Evolutionary conservation across 2,113 vertebrate genomes (phyloP).

Genomic region (Meleagris gallopavo): DNA sequence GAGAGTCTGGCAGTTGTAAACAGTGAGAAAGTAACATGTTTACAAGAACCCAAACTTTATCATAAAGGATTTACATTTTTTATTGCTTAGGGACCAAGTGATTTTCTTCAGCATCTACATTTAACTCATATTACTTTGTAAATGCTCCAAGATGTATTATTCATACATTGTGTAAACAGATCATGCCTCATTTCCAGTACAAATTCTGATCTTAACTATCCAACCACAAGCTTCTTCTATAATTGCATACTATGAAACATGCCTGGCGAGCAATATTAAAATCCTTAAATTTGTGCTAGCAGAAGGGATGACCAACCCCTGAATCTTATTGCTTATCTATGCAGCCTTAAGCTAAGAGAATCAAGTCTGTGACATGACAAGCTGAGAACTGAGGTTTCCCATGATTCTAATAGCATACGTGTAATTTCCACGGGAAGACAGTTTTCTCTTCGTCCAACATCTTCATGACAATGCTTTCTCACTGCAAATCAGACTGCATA

Average conservation of each 20-base stretch:
- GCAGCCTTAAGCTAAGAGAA: not conserved
- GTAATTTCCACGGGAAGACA: accelerated
- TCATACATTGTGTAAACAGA: not conserved
- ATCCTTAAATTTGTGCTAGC: not conserved
- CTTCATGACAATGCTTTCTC: not conserved
- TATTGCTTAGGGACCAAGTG: not conserved
- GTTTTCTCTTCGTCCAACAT: not conserved
- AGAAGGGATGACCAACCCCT: not conserved
- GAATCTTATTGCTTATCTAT: not conserved
- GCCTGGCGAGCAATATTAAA: not conserved
- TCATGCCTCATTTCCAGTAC: not conserved
- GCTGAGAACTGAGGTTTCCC: not conserved
- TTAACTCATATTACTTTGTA: not conserved
- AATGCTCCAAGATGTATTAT: not conserved
- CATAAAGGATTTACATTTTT: not conserved
- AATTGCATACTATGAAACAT: not conserved
- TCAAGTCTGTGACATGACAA: not conserved
- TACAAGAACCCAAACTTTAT: slow-evolving; percentile 8
- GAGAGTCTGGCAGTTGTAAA: not conserved
- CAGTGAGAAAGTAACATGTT: not conserved
- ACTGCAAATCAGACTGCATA: not conserved
- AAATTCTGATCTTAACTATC: not conserved
- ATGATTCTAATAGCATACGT: not conserved
- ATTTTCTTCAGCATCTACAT: not conserved
- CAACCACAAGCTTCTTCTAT: not conserved